Evolutionary conservation across 2,888 invertebrate species (phyloP).

Genomic region (Selenia dentaria): DNA sequence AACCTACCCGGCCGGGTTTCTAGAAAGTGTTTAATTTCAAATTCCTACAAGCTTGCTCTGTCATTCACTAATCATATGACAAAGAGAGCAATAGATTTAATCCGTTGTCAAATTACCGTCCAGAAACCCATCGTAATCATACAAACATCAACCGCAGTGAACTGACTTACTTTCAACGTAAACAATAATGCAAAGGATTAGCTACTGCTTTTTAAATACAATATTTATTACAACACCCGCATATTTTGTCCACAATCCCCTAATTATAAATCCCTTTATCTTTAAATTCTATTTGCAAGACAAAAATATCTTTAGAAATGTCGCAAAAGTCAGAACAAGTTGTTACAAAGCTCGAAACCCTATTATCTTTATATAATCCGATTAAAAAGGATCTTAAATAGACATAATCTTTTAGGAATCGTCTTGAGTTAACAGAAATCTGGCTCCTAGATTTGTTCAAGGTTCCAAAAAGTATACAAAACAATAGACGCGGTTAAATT

Average conservation of each 20-base stretch:
- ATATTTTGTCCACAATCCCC: conserved; percentile 9
- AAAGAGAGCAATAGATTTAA: too few species aligned
- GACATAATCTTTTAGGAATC: not conserved
- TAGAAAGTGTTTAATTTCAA: too few species aligned
- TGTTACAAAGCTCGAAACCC: not conserved
- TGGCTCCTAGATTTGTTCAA: not conserved
- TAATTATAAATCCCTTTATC: not conserved
- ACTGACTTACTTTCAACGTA: not conserved
- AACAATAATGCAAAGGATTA: not conserved
- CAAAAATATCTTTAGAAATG: not conserved
- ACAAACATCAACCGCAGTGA: not conserved
- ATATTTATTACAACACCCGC: conserved; percentile 22
- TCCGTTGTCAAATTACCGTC: too few species aligned
- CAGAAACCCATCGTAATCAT: too few species aligned
- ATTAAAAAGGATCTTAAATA: not conserved
- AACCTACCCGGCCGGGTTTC: too few species aligned
- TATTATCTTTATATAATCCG: not conserved
- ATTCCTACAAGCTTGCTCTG: too few species aligned
- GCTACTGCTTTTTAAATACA: conserved; percentile 5
- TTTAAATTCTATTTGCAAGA: not conserved
- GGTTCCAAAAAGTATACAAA: not conserved
- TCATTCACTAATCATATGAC: too few species aligned
- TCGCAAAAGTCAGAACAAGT: not conserved
- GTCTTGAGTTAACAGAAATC: not conserved
- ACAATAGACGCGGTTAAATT: not conserved